Evolutionary conservation across 2,888 invertebrate species (phyloP).

Genomic region (Polietes domitor): DNA sequence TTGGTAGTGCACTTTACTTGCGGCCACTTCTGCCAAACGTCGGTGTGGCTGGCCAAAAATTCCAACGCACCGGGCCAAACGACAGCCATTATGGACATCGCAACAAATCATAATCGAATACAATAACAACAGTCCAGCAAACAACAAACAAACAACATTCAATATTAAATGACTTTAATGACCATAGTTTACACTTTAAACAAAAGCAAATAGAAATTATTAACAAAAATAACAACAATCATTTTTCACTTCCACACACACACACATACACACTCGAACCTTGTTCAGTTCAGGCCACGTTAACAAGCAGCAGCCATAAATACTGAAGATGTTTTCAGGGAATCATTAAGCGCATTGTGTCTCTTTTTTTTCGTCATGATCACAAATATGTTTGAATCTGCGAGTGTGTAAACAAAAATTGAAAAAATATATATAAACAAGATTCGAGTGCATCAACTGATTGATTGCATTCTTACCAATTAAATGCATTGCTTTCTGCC

Average conservation of each 20-base stretch:
- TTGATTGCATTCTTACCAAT: slow-evolving; percentile 30
- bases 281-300: not conserved
- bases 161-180: no score
- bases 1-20: slow-evolving; percentile 22
- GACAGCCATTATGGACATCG: slow-evolving; percentile 1
- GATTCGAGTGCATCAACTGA: slow-evolving; percentile 39
- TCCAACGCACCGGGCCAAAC: not conserved
- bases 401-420: not conserved
- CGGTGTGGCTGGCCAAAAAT: not conserved
- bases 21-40: not conserved
- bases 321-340: slow-evolving; percentile 44
- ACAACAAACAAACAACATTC: no score
- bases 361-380: not conserved
- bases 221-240: slow-evolving; percentile 1
- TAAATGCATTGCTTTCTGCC: not conserved
- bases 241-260: not conserved
- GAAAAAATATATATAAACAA: slow-evolving; percentile 6
- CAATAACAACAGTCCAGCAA: slow-evolving; percentile 14
- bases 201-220: slow-evolving; percentile 22
- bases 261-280: not conserved
- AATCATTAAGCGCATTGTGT: slow-evolving; percentile 22
- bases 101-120: not conserved
- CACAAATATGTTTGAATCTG: not conserved
- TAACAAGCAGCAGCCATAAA: not conserved
- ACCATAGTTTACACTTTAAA: slow-evolving; percentile 46